phyloP scores from a whole-genome alignment of 2,113 vertebrate genomes.

The Engystomops pustulosus region DNA sequence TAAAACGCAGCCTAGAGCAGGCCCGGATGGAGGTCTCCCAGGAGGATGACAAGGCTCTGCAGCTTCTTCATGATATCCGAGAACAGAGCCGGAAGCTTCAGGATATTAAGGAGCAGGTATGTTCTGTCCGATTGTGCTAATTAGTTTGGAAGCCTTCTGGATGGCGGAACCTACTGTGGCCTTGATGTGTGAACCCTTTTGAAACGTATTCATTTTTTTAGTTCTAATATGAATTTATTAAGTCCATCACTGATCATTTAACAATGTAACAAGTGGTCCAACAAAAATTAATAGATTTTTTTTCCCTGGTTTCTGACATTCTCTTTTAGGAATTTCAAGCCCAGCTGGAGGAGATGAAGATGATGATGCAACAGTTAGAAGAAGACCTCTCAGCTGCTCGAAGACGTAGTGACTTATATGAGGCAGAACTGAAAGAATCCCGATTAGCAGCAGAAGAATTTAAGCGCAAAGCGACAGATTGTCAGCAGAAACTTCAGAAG shows the following conservation, averaged over 20 bases:
- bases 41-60: conserved; percentile 97
- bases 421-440: conserved; percentile 92
- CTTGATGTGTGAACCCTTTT: conserved; percentile 14
- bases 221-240: neutral
- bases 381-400: conserved; percentile 96
- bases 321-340: conserved; percentile 92
- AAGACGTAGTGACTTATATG: conserved; percentile 94
- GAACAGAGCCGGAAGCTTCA: conserved; percentile 98
- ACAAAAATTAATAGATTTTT: too few species aligned
- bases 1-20: conserved; percentile 98
- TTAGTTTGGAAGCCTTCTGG: conserved; percentile 31
- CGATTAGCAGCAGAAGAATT: conserved; percentile 90
- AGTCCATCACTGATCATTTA: too few species aligned
- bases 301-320: neutral
- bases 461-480: conserved; percentile 92
- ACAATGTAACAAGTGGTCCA: too few species aligned
- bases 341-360: conserved; percentile 95
- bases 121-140: conserved; percentile 56
- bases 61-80: conserved; percentile 96
- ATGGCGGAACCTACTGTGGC: neutral
- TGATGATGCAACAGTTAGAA: conserved; percentile 95
- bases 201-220: neutral
- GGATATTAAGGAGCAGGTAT: conserved; percentile 98
- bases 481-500: conserved; percentile 94
- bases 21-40: conserved; percentile 97